These are phyloP conservation scores for Clanis bilineata DNA, from an alignment of 2,888 invertebrate species.

Conservation along the genomic window DNA sequence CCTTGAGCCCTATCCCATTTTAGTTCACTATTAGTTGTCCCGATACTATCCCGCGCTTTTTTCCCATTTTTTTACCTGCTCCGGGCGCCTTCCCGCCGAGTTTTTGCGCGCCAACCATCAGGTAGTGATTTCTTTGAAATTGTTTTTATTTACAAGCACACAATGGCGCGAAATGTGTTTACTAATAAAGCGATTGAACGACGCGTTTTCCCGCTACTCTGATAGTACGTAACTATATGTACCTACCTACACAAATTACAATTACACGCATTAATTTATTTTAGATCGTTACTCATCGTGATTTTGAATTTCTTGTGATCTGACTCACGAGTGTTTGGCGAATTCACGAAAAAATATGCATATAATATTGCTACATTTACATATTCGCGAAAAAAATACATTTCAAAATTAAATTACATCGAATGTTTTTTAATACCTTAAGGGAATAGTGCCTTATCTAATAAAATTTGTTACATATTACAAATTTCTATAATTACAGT, in stretches of 20 bases:
- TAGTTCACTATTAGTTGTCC: conserved; percentile 58
- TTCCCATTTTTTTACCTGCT: conserved; percentile 44
- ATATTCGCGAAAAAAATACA: too few species aligned
- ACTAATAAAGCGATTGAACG: conserved; percentile 61
- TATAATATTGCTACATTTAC: too few species aligned
- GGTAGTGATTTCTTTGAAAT: conserved; percentile 59
- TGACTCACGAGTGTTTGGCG: not conserved
- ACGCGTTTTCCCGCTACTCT: conserved; percentile 59
- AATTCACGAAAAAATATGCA: not conserved
- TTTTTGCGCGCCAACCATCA: conserved; percentile 45
- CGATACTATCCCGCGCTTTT: conserved; percentile 43
- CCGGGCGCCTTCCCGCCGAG: conserved; percentile 41
- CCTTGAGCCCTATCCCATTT: conserved; percentile 70
- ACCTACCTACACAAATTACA: not conserved
- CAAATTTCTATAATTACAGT: too few species aligned
- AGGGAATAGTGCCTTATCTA: too few species aligned
- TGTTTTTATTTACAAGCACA: conserved; percentile 69
- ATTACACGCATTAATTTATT: not conserved
- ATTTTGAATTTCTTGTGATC: not conserved
- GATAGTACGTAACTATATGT: conserved; percentile 23
- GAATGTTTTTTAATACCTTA: too few species aligned
- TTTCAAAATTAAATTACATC: too few species aligned
- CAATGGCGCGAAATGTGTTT: conserved; percentile 77
- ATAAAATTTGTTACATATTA: too few species aligned
- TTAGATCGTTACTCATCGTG: not conserved